These are phyloP conservation scores for Heliconius hewitsoni DNA, from an alignment of 1,140 invertebrate species.

Conservation along the genomic window DNA sequence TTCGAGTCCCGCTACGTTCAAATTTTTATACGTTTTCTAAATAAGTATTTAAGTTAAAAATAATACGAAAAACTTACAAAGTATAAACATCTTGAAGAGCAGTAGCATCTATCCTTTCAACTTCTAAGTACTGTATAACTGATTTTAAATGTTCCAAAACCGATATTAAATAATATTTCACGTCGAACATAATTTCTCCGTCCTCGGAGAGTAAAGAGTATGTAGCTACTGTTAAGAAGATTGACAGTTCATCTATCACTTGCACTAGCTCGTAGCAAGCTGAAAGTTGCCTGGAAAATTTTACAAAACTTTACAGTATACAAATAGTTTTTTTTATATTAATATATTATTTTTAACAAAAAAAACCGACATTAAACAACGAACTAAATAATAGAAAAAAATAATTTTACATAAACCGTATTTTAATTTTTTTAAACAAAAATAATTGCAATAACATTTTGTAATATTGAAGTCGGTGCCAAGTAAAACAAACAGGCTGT, in stretches of 20 bases:
- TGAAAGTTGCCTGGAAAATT: constrained; percentile 53
- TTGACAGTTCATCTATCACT: constrained; percentile 55
- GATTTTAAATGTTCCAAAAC: constrained; percentile 51
- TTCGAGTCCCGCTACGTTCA: no score
- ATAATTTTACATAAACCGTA: no score
- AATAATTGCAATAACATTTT: no score
- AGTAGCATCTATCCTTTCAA: constrained; percentile 43
- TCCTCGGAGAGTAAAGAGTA: constrained; percentile 21
- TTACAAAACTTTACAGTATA: background rate
- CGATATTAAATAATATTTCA: constrained; percentile 45
- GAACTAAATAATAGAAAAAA: no score
- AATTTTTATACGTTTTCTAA: no score
- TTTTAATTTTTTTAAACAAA: no score
- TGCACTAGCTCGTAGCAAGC: constrained; percentile 59
- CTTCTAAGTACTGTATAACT: constrained; percentile 53
- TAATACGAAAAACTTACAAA: constrained; percentile 51
- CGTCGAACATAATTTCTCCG: background rate
- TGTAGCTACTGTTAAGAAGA: constrained; percentile 34
- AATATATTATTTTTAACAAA: no score
- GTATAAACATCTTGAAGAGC: constrained; percentile 36
- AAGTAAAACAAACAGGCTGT: no score
- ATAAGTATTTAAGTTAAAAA: no score
- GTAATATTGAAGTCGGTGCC: no score
- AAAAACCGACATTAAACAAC: no score
- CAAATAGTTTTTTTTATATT: no score